Evolutionary conservation across 2,888 invertebrate genomes (phyloP), one percentile per base, ranked within the genome.

Genomic region (Monoplex corrugatus): DNA sequence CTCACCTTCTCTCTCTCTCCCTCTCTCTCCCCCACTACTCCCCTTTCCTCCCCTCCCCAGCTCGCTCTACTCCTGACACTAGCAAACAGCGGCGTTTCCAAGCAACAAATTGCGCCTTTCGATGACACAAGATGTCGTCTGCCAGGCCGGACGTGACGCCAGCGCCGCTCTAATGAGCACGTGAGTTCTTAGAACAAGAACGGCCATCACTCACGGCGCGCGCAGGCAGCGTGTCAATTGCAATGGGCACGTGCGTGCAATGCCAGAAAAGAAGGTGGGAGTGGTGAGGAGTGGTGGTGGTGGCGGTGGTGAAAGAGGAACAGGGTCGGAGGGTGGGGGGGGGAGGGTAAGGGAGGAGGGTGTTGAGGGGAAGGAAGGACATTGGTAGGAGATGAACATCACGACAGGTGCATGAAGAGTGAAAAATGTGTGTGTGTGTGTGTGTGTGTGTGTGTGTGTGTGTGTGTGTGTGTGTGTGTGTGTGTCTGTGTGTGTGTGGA

Each of bases 71-170:
- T n/a, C n/a, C n/a, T n/a, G n/a, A n/a, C n/a, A n/a, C n/a, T n/a
- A n/a, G n/a, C 10, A 80, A 78, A 43, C 78, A 80, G 78, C 43
- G 32, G 78, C 78, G 78, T 80, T 80, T 43, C 78, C 78, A 43
- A 23, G 78, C 78, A 43, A 32, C 78, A 43, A 80, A 80, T 80
- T 80, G 78, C 78, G 19, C 40, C 78, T 43, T 84, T 84, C 57
- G 84, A 84, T 84, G 84, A 84, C 84, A 84, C 50, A 57, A 84
- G 84, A 57, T 57, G 84, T 84, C 84, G 84, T 84, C 84, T 84
- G 84, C 84, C 84, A 84, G 45, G 45, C 50, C 50, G 45, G 57
- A 84, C 84, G 50, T 84, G 84, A 84, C 57, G 84, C 38, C 84
- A 50, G 84, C 50, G 50, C 50, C 57, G 50, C 45, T 45, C 84